Evolutionary conservation across 2,113 vertebrate genomes (phyloP).

Genomic region (Mohoua ochrocephala): DNA sequence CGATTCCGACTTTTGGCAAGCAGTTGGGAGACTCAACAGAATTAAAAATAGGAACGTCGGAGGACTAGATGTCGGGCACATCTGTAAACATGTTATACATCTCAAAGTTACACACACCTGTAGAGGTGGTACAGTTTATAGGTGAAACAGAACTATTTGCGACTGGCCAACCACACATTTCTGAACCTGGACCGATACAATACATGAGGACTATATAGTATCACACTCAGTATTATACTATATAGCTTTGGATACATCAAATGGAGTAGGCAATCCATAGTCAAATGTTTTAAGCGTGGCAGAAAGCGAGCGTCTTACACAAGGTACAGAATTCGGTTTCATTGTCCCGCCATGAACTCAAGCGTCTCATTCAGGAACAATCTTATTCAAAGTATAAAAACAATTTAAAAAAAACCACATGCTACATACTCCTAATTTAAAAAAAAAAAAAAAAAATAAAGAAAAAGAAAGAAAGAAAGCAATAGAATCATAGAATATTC

Average conservation of each 20-base stretch:
- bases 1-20: constrained; percentile 74
- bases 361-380: constrained; percentile 61
- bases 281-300: constrained; percentile 63
- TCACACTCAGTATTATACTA: constrained; percentile 11
- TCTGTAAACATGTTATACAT: constrained; percentile 77
- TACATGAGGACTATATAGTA: constrained; percentile 48
- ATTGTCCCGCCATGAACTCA: constrained; percentile 50
- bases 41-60: constrained; percentile 49
- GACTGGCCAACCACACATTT: constrained; percentile 74
- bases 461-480: neutral
- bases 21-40: constrained; percentile 73
- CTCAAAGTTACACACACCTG: constrained; percentile 69
- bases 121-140: constrained; percentile 70
- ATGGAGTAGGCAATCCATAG: constrained; percentile 73
- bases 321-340: constrained; percentile 55
- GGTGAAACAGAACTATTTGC: constrained; percentile 69
- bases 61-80: constrained; percentile 70
- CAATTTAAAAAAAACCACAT: neutral
- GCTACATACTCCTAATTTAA: constrained; percentile 39
- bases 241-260: constrained; percentile 68
- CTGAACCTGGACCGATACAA: constrained; percentile 74
- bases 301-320: constrained; percentile 60
- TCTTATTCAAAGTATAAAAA: constrained; percentile 57
- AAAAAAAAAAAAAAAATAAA: neutral
- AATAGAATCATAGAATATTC: neutral